Conservation (phyloP, 2,888 invertebrate genomes). For the Nephrotoma appendiculata region DNA sequence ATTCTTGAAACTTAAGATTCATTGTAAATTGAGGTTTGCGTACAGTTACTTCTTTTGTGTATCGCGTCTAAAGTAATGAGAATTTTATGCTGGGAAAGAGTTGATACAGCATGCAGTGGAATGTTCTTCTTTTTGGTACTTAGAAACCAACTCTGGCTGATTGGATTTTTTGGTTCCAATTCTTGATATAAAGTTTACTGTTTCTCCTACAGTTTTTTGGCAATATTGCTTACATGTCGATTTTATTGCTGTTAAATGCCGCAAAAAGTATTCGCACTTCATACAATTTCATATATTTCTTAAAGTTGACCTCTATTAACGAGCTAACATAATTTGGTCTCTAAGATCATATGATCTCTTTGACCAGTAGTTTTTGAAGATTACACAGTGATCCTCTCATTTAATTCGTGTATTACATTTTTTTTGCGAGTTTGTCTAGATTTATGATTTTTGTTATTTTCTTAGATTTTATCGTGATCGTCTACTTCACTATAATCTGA, state of each 20-base stretch:
- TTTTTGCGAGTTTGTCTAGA: background rate
- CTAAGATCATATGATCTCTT: background rate
- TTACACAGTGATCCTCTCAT: background rate
- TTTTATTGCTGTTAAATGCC: too few species aligned
- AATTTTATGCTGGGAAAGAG: background rate
- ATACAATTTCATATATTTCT: background rate
- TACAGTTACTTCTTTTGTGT: background rate
- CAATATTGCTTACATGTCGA: too few species aligned
- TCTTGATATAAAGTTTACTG: too few species aligned
- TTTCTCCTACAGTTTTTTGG: too few species aligned
- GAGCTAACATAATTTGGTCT: background rate
- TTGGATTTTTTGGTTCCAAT: too few species aligned
- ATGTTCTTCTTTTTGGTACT: too few species aligned
- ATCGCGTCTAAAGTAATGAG: too few species aligned
- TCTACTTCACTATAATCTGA: too few species aligned
- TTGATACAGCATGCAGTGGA: background rate
- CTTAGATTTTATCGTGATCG: too few species aligned
- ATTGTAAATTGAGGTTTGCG: background rate
- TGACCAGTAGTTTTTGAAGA: background rate
- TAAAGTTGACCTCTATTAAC: background rate
- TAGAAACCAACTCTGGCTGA: too few species aligned
- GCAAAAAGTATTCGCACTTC: too few species aligned
- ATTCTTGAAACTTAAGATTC: background rate
- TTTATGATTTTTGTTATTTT: background rate
- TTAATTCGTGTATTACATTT: background rate